phyloP scores from a whole-genome alignment of 2,797 vertebrate species.

The Coregonus ussuriensis region DNA sequence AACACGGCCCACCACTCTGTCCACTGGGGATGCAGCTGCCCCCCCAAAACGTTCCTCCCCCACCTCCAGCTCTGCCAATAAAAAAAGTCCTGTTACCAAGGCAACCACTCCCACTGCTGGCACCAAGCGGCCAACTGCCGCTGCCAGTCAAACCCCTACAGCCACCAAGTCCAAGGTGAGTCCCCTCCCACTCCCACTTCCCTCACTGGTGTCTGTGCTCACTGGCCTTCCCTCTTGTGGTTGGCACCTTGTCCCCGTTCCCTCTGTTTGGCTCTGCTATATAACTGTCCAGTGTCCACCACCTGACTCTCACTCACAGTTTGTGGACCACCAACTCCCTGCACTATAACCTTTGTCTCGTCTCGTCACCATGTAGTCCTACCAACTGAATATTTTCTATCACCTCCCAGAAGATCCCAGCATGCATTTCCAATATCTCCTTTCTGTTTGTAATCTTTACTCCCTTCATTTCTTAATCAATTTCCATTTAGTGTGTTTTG shows the following conservation, averaged over 20 bases:
- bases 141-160: slow-evolving; percentile 48
- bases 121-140: slow-evolving; percentile 78
- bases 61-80: slow-evolving; percentile 71
- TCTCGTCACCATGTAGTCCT: not conserved
- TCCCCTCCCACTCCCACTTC: slow-evolving; percentile 16
- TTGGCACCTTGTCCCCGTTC: not conserved
- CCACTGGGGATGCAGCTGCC: slow-evolving; percentile 69
- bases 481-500: not conserved
- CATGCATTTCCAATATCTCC: not conserved
- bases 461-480: not conserved
- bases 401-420: not conserved
- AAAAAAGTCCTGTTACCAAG: slow-evolving; percentile 82
- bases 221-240: not conserved
- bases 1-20: slow-evolving; percentile 75
- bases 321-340: no score
- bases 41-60: slow-evolving; percentile 81
- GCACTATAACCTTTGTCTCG: not conserved
- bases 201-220: not conserved
- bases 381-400: not conserved
- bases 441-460: not conserved
- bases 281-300: not conserved
- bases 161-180: slow-evolving; percentile 86
- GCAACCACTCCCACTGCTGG: slow-evolving; percentile 70
- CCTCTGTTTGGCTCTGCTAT: not conserved
- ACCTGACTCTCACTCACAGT: not conserved